Evolutionary conservation across 30 jellyfish, hydroid and myxozoan species (phyloP).

Genomic region (Pelagia noctiluca): DNA sequence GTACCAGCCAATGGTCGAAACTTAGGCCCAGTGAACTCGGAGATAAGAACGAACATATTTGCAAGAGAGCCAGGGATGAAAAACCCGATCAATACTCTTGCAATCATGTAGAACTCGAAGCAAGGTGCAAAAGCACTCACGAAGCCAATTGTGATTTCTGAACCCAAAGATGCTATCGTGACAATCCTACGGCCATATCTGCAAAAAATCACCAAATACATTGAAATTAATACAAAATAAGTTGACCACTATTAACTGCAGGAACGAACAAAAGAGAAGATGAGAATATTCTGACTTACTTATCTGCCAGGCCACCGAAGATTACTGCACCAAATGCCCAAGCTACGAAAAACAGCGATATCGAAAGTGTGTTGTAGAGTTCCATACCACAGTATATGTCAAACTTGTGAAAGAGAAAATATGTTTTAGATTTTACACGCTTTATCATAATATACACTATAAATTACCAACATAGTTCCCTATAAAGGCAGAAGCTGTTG

Average conservation of each 20-base stretch:
- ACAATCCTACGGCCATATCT: constrained; percentile 66
- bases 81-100: constrained; percentile 60
- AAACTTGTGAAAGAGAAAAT: not conserved
- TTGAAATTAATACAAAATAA: not conserved
- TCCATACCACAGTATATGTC: constrained; percentile 22
- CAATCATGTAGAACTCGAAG: not conserved
- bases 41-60: constrained; percentile 45
- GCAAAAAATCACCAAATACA: not conserved
- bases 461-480: no score
- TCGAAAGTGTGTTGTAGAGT: not conserved
- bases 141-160: constrained; percentile 32
- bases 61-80: constrained; percentile 66
- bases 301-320: constrained; percentile 22
- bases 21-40: constrained; percentile 63
- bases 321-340: constrained; percentile 35
- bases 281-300: not conserved
- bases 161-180: constrained; percentile 29
- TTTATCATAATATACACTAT: no score
- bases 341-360: constrained; percentile 14
- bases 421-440: no score
- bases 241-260: not conserved
- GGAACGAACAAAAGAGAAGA: not conserved
- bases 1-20: constrained; percentile 71
- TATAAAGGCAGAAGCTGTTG: no score
- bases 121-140: constrained; percentile 51